Evolutionary conservation across 2,113 vertebrate genomes (phyloP), one percentile per base, ranked within the genome.

Genomic region (Aspiorhynchus laticeps): DNA sequence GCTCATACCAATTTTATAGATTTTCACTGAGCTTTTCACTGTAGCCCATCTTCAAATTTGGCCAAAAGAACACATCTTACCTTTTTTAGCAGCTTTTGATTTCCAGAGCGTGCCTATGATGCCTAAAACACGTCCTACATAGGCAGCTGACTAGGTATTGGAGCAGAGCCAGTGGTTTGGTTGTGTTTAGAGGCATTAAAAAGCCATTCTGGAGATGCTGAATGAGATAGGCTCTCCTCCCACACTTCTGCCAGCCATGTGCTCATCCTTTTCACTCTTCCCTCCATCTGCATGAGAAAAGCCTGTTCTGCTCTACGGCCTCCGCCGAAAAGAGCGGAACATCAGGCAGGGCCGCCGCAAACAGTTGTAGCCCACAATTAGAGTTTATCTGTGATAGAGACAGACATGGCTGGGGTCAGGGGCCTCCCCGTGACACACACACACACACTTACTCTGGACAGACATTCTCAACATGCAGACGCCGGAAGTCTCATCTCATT

Each of bases 231-330:
- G 94, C 95, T 95, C 95, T 95, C 95, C 98, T 97, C 98, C 97
- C 97, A 97, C 95, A 97, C 98, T 97, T 97, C 97, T 99, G 98
- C 96, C 94, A 95, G 95, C 98, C 98, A 98, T 98, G 97, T 99
- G 98, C 97, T 96, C 96, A 94, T 96, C 96, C 97, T 88, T 94
- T 95, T 95, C 94, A 95, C 90, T 90, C 89, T 90, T 73, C 90
- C 93, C 93, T 90, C 92, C 93, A 96, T 96, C 95, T 96, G 95
- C 95, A 95, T 95, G 91, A 95, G 94, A 95, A 95, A 95, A 91
- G 92, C 91, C 94, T 91, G 94, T 94, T 94, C 91, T 93, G 93
- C 95, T 92, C 94, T 93, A 92, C 90, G 92, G 89, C 92, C 92
- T 92, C 87, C 90, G 24, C 88, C 93, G 89, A 93, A 94, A 93